Base-by-base conservation (phyloP, 2,797 vertebrate genomes). In the Presbytis comata region DNA sequence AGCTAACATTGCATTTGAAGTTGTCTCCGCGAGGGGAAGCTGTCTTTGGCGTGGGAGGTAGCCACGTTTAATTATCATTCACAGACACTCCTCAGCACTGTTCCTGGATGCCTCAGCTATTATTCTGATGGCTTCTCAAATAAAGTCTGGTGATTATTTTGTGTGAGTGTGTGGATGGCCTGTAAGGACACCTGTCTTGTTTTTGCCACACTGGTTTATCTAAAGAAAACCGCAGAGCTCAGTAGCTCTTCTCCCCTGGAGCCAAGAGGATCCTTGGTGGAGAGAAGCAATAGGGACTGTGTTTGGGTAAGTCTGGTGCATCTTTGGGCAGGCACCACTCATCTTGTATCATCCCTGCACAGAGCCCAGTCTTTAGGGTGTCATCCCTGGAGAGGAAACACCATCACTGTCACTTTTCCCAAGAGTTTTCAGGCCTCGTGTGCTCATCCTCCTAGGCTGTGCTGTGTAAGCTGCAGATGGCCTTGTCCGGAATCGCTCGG, bases 41-140 rank as follows among this genome's bases (percentile, higher is more conserved):
- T 72, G 89, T 89, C 61, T 85, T 41, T 28, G 83, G 70, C 0
- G 41, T 91, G 59, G 94, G 94, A 92, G 84, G 30, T 30, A 30
- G 82, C 74, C 78, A n/a, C 79, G n/a, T 85, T 61, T 96, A 96
- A 96, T 96, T 86, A 95, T 39, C 89, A 50, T 74, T 74, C 85
- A 78, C 81, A 89, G 92, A 93, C 36, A 82, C 59, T 93, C 91
- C 82, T 93, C 41, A 67, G 39, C 91, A 81, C 44, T 5, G 44
- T 67, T 85, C 24, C 96, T 70, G 91, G 82, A 61, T 61, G 89
- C 78, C 86, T 89, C 57, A 33, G 87, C 76, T 90, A 55, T 88
- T 83, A 76, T 55, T 85, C 86, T 79, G 81, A 36, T 24, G 85
- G 81, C 61, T 95, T 88, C 88, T 84, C 74, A 90, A 97, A 85